These are phyloP conservation scores for Ernsta delagoae DNA, from an alignment of 2,888 invertebrate species.

Conservation along the genomic window DNA sequence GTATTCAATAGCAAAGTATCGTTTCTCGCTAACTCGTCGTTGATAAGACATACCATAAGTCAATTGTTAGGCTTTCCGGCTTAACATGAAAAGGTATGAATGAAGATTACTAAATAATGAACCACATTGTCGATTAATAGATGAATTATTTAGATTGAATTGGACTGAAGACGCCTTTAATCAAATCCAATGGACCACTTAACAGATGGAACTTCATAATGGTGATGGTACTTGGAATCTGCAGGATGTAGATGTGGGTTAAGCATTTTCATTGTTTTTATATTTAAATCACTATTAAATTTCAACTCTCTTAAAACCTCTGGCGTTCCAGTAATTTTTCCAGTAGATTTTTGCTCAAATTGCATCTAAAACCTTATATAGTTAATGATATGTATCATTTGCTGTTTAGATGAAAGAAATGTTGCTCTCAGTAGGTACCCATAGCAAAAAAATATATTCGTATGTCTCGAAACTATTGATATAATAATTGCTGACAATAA, in stretches of 20 bases:
- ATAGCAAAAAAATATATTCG: too few species aligned
- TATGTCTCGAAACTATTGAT: too few species aligned
- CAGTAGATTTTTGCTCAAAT: too few species aligned
- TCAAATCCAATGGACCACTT: constrained; percentile 32
- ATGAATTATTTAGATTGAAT: constrained; percentile 41
- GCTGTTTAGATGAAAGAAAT: too few species aligned
- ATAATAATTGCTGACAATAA: too few species aligned
- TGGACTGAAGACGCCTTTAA: constrained; percentile 36
- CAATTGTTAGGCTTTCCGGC: constrained; percentile 48
- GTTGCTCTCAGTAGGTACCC: too few species aligned
- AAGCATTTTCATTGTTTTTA: not conserved
- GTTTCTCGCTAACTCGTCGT: not conserved
- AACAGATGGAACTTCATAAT: constrained; percentile 37
- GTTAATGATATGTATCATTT: too few species aligned
- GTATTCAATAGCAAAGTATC: too few species aligned
- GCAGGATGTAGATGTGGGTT: constrained; percentile 17
- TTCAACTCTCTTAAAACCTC: too few species aligned
- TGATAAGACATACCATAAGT: constrained; percentile 37
- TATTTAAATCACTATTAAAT: too few species aligned
- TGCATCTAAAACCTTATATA: too few species aligned
- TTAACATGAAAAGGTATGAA: constrained; percentile 47
- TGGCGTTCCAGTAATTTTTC: too few species aligned
- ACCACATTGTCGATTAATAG: constrained; percentile 43
- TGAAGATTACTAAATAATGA: constrained; percentile 49
- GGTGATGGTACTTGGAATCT: constrained; percentile 24